Evolutionary conservation across 2,888 invertebrate genomes (phyloP).

Genomic region (Hydropsyche betteni): DNA sequence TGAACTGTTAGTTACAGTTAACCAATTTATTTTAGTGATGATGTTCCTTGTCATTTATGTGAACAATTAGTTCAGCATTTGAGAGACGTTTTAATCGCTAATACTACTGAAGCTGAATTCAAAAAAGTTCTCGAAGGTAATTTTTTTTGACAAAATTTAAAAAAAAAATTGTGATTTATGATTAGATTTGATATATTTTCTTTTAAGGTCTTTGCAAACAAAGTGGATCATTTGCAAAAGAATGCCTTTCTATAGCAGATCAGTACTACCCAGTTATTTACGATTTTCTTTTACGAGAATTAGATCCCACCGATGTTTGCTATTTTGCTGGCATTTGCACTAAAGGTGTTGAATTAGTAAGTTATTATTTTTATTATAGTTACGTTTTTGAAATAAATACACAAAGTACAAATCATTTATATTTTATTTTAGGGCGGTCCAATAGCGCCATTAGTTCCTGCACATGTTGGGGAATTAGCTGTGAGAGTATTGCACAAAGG

Average conservation of each 20-base stretch:
- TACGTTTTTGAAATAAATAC: not conserved
- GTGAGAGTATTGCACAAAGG: conserved; percentile 55
- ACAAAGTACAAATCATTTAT: not conserved
- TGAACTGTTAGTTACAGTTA: no score
- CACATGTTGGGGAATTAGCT: conserved; percentile 60
- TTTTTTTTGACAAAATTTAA: not conserved
- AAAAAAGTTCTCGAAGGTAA: conserved; percentile 74
- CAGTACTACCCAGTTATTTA: conserved; percentile 82
- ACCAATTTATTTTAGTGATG: conserved; percentile 58
- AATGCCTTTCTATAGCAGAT: conserved; percentile 80
- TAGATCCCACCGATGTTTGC: conserved; percentile 78
- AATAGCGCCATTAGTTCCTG: conserved; percentile 71
- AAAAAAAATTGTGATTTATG: not conserved
- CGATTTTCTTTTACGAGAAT: conserved; percentile 71
- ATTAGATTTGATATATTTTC: conserved; percentile 24
- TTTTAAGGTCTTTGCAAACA: conserved; percentile 78
- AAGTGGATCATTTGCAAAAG: conserved; percentile 74
- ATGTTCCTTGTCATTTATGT: conserved; percentile 86
- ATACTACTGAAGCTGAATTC: conserved; percentile 86
- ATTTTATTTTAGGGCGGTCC: conserved; percentile 57
- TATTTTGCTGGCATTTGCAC: conserved; percentile 75
- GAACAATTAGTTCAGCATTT: conserved; percentile 83
- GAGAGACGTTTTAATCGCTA: conserved; percentile 80
- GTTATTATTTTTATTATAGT: conserved; percentile 52
- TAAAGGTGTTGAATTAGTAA: conserved; percentile 54